Evolutionary conservation across 2,888 invertebrate genomes (phyloP).

Genomic region (Sicus ferrugineus): DNA sequence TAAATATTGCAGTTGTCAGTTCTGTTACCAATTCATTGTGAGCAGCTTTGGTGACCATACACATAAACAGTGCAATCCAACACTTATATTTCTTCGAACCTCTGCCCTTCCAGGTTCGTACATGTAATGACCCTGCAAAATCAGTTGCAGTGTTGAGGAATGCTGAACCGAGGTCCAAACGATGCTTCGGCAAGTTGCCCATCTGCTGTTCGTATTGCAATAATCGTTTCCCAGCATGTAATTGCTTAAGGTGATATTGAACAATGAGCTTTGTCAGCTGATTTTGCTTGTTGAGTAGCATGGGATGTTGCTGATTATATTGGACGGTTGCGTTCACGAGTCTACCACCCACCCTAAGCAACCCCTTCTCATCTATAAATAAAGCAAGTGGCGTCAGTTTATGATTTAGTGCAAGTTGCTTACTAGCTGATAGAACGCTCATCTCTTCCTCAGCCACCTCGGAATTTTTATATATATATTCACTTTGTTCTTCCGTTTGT

Average conservation of each 20-base stretch:
- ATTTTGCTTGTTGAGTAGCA: slow-evolving; percentile 38
- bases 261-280: slow-evolving; percentile 35
- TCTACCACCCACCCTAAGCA: slow-evolving; percentile 6
- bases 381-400: background rate
- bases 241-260: slow-evolving; percentile 32
- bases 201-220: slow-evolving; percentile 39
- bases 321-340: background rate
- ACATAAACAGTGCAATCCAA: slow-evolving; percentile 48
- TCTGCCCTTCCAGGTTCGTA: slow-evolving; percentile 42
- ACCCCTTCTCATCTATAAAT: background rate
- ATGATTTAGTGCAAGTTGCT: background rate
- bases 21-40: slow-evolving; percentile 16
- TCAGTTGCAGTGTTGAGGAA: slow-evolving; percentile 44
- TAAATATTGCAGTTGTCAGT: too few relatives aligned
- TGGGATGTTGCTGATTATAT: slow-evolving; percentile 41
- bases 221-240: slow-evolving; percentile 39
- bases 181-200: slow-evolving; percentile 39
- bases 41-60: slow-evolving; percentile 45
- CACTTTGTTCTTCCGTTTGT: too few relatives aligned
- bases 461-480: too few relatives aligned
- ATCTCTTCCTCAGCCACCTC: background rate
- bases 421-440: background rate
- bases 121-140: slow-evolving; percentile 42
- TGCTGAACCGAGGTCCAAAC: slow-evolving; percentile 39
- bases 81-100: slow-evolving; percentile 43